Percentiles rank a stretch among this genome's conserved stretches.
phyloP scores from a whole-genome alignment of 2,113 vertebrate species.

The Aptenodytes forsteri region DNA sequence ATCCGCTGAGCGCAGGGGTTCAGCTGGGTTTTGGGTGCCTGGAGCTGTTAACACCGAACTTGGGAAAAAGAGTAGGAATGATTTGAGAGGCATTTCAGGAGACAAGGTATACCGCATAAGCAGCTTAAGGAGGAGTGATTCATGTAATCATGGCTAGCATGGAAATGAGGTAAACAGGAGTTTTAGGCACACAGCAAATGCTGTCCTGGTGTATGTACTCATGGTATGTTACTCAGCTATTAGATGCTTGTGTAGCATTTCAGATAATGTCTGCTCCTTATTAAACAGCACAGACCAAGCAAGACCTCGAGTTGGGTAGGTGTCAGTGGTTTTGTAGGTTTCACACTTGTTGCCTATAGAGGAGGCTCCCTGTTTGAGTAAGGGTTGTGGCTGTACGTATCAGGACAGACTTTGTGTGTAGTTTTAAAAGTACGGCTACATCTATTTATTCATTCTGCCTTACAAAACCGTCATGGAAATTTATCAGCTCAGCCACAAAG shows the following conservation, averaged over 20 bases:
- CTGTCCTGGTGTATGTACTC: background rate
- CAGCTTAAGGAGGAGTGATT: background rate
- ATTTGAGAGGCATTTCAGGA: background rate
- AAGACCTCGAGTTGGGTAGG: background rate
- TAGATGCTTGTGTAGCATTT: background rate
- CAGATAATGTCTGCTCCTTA: background rate
- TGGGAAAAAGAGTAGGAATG: background rate
- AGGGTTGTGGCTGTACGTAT: background rate
- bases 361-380: background rate
- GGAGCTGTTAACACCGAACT: background rate
- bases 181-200: background rate
- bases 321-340: background rate
- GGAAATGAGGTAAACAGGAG: background rate
- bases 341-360: background rate
- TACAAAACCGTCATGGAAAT: conserved; percentile 14
- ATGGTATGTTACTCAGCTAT: background rate
- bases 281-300: background rate
- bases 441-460: background rate
- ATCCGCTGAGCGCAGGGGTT: background rate
- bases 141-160: background rate
- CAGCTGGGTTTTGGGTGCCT: background rate
- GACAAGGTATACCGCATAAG: accelerated
- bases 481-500: conserved; percentile 40
- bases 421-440: background rate
- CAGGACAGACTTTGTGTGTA: background rate